Base-by-base conservation (phyloP, 2,113 vertebrate genomes). In the Platichthys stellatus region DNA sequence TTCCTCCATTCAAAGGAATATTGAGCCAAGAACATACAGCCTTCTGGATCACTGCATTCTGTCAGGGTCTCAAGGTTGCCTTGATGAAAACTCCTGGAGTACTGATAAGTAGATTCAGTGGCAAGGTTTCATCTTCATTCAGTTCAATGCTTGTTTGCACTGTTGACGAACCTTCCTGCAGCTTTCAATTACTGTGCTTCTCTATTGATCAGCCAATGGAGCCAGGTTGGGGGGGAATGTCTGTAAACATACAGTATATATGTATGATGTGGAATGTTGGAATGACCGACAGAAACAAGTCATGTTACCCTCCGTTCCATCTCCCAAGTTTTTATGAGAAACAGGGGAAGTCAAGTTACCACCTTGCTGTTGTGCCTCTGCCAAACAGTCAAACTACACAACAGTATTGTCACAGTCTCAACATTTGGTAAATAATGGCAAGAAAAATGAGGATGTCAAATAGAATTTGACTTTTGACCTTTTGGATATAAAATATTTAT, bases 31-130 rank as follows among this genome's bases (percentile, higher is more conserved):
- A 74, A 38, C 45, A 49, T 51, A 28, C 80, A 63, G 57, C 53
- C 57, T 28, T 66, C 20, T 49, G 69, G 56, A 72, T 67, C 5
- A 26, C 58, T 26, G 64, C 51, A 35, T 80, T 84, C 68, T 76
- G 81, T 84, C 73, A 76, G 21, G 76, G 24, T 57, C 20, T 51
- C 72, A 77, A 84, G 73, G 68, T 72, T 47, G 14, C 45, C 69
- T 64, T 49, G 51, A 53, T 72, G 67, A 78, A 82, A 72, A 54
- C 53, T 62, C 68, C 21, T 47, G 3, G 6, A 62, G 24, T 69
- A 68, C 17, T 49, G 15, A 12, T 40, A 12, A 13, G 12, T 40
- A 40, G 40, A 11, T 26, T 65, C n/a, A 67, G 31, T 35, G 8
- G 14, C 54, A 63, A 62, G 35, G 45, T 71, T 72, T 77, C 23